Percentiles rank a stretch among this genome's conserved stretches.
These are phyloP conservation scores for Eulacestoma nigropectus DNA, from an alignment of 2,113 vertebrate species.

Conservation along the genomic window DNA sequence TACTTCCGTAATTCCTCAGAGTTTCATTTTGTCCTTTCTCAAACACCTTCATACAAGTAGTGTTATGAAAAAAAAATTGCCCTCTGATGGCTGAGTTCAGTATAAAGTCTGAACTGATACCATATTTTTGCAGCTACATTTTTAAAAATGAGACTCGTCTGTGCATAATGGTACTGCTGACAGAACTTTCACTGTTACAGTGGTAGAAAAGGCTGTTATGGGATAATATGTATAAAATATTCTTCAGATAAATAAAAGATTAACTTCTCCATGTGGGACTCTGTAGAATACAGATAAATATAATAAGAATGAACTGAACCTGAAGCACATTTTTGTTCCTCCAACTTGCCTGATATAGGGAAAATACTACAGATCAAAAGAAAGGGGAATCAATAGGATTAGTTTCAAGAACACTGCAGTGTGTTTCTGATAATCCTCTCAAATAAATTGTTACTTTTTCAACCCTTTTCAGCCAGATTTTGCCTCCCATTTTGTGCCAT, in stretches of 20 bases:
- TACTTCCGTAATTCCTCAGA: neutral
- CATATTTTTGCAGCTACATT: neutral
- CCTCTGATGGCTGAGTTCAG: neutral
- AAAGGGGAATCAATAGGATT: neutral
- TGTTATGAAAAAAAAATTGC: neutral
- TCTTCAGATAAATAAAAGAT: constrained; percentile 41
- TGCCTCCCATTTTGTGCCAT: neutral
- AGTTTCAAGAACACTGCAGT: neutral
- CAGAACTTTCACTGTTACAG: neutral
- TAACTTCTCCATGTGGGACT: neutral
- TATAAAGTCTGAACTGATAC: neutral
- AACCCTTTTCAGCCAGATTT: neutral
- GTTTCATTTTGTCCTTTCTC: neutral
- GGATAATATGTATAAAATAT: neutral
- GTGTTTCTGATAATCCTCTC: neutral
- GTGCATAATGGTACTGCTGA: neutral
- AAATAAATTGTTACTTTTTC: neutral
- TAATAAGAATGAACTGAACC: neutral
- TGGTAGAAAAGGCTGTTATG: neutral
- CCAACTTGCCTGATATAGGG: neutral
- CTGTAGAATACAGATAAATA: neutral
- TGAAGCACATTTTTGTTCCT: constrained; percentile 5
- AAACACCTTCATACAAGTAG: neutral
- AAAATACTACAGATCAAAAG: constrained; percentile 18
- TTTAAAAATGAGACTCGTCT: neutral